Evolutionary conservation across 2,888 invertebrate species (phyloP).

Genomic region (Drosophila gaucha): DNA sequence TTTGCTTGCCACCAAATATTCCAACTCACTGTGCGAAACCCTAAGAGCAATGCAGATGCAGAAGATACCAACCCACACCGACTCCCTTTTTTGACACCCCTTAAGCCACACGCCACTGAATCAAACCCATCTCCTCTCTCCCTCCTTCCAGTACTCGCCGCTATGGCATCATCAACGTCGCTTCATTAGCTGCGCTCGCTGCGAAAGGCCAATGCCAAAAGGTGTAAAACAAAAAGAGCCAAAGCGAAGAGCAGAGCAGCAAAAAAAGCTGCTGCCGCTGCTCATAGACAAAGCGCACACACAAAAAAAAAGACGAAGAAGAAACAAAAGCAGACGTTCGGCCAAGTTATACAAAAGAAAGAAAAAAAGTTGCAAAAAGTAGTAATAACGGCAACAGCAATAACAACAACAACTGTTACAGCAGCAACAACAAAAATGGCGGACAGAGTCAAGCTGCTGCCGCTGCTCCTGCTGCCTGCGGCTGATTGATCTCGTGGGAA

Average conservation of each 20-base stretch:
- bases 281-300: slow-evolving; percentile 25
- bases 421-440: slow-evolving; percentile 40
- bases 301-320: slow-evolving; percentile 12
- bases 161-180: slow-evolving; percentile 61
- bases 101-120: slow-evolving; percentile 37
- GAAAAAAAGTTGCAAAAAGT: slow-evolving; percentile 72
- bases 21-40: slow-evolving; percentile 11
- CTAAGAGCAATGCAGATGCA: slow-evolving; percentile 8
- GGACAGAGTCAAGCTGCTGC: slow-evolving; percentile 46
- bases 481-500: slow-evolving; percentile 83
- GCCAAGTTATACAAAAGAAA: slow-evolving; percentile 65
- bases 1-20: slow-evolving; percentile 28
- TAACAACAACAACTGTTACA: slow-evolving; percentile 23
- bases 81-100: not conserved
- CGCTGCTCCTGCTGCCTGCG: slow-evolving; percentile 63
- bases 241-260: slow-evolving; percentile 4
- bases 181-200: slow-evolving; percentile 71
- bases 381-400: slow-evolving; percentile 63
- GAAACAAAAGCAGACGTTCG: slow-evolving; percentile 55
- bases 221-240: slow-evolving; percentile 63
- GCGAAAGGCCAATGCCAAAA: slow-evolving; percentile 74
- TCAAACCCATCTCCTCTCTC: not conserved
- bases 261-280: slow-evolving; percentile 7
- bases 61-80: not conserved
- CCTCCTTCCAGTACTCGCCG: not conserved